Evolutionary conservation across 2,797 vertebrate genomes (phyloP).

Genomic region (Huso huso): DNA sequence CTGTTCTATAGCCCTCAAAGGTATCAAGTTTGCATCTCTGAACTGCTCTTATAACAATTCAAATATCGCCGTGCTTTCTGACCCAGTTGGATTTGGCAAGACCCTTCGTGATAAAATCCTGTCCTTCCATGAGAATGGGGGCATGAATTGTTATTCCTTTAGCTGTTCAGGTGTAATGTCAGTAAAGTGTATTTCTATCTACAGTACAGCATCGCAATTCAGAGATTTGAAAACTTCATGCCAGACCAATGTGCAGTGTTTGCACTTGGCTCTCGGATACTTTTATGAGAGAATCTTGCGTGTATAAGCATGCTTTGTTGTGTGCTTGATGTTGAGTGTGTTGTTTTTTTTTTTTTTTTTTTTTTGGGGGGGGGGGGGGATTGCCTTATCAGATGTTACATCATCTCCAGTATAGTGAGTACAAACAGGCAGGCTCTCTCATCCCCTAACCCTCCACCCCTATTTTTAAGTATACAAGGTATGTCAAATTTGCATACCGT

Average conservation of each 20-base stretch:
- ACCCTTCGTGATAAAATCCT: too few relatives aligned
- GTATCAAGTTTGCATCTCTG: conserved; percentile 19
- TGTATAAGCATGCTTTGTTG: conserved; percentile 46
- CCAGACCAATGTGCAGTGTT: conserved; percentile 13
- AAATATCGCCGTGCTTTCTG: too few relatives aligned
- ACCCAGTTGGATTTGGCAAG: too few relatives aligned
- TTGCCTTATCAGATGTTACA: conserved; percentile 33
- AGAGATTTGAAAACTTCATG: conserved; percentile 14
- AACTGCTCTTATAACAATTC: conserved; percentile 6
- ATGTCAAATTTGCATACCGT: conserved; percentile 16
- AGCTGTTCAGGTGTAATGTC: too few relatives aligned
- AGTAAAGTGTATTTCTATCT: not conserved
- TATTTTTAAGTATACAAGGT: conserved; percentile 16
- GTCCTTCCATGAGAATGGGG: too few relatives aligned
- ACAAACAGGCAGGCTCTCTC: conserved; percentile 15
- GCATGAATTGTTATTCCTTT: too few relatives aligned
- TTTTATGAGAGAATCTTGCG: conserved; percentile 46
- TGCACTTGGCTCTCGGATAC: conserved; percentile 1
- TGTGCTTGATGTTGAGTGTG: conserved; percentile 26
- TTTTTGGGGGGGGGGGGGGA: conserved; percentile 16
- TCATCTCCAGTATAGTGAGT: conserved; percentile 15
- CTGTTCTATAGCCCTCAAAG: conserved; percentile 1
- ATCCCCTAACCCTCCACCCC: conserved; percentile 5
- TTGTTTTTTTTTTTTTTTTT: conserved; percentile 1
- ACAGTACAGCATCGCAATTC: conserved; percentile 7